Evolutionary conservation across 1,140 invertebrate genomes (phyloP), one percentile per base, ranked within the genome.

Genomic region (Pseudomyrmex cubaensis): DNA sequence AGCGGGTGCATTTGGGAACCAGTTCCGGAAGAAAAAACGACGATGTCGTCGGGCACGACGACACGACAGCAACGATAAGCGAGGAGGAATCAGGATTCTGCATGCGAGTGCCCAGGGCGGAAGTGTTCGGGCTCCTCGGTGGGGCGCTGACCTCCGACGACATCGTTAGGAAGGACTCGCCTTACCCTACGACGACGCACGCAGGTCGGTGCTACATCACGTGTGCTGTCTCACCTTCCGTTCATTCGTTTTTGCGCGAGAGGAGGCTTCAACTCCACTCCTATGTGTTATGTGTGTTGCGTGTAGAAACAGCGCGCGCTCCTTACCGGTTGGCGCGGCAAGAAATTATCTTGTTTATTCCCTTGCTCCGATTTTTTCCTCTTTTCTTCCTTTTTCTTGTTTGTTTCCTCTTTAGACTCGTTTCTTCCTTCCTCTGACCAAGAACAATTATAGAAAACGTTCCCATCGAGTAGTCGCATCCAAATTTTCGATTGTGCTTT

Each of bases 81-180:
- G 5, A 2, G 2, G 50, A 54, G 15, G 59, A 10, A 72, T 44
- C 59, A 59, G 66, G 50, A 75, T 62, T 73, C 92, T 92, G 92
- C 88, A 93, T 93, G 92, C 92, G 92, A 89, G 91, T 93, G 54
- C 91, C 91, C 77, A 90, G 90, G 83, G 84, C 89, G 56, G 90
- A 93, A 83, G 85, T 91, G 72, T 90, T 92, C 82, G 90, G 89
- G 85, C 85, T 92, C 89, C 87, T 93, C 84, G 88, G 89, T 89
- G 91, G 90, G 78, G 87, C 87, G 84, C 87, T 92, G 72, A 88
- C 91, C 87, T 90, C 89, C 86, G 87, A 90, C 74, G 84, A 88
- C 89, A 82, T 86, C 83, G 69, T 87, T 70, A 82, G 80, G 87
- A 91, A 92, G 89, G 87, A 89, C 66, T 83, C 84, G 22, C 59